Evolutionary conservation across 2,113 vertebrate genomes (phyloP).

Genomic region (Hepsetus odoe): DNA sequence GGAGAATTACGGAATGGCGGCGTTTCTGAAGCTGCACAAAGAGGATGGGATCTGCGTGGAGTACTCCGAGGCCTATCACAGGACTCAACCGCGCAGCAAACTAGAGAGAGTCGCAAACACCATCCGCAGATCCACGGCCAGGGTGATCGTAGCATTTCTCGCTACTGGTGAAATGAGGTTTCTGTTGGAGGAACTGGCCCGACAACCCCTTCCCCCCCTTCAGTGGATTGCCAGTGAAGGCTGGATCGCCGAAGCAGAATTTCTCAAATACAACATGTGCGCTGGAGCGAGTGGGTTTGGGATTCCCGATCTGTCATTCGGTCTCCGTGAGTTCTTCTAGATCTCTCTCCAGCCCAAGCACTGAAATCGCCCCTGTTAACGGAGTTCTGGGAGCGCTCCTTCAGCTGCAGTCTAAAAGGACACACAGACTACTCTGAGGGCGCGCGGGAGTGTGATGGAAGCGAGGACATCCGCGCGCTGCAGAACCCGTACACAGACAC

Average conservation of each 20-base stretch:
- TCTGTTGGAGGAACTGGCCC: constrained; percentile 63
- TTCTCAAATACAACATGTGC: constrained; percentile 58
- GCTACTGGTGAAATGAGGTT: constrained; percentile 61
- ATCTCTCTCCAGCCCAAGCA: constrained; percentile 55
- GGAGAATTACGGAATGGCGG: constrained; percentile 70
- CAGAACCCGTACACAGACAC: constrained; percentile 68
- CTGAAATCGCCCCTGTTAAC: constrained; percentile 56
- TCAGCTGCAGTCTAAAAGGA: constrained; percentile 64
- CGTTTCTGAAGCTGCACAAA: constrained; percentile 63
- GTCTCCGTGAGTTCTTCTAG: constrained; percentile 66
- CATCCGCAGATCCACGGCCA: constrained; percentile 70
- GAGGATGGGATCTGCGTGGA: constrained; percentile 73
- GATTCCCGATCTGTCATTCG: constrained; percentile 67
- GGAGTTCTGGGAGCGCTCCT: constrained; percentile 72
- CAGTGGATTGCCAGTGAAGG: constrained; percentile 74
- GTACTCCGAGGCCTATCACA: constrained; percentile 66
- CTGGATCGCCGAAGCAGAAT: constrained; percentile 63
- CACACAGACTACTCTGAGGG: not conserved
- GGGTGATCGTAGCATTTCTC: constrained; percentile 68
- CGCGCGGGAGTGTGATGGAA: constrained; percentile 60
- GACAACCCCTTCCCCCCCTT: constrained; percentile 53
- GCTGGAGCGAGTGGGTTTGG: constrained; percentile 66
- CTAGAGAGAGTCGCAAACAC: constrained; percentile 67
- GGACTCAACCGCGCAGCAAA: constrained; percentile 56
- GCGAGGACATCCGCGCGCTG: constrained; percentile 59